Evolutionary conservation across 2,888 invertebrate species (phyloP).

Genomic region (Spilarctia lutea): DNA sequence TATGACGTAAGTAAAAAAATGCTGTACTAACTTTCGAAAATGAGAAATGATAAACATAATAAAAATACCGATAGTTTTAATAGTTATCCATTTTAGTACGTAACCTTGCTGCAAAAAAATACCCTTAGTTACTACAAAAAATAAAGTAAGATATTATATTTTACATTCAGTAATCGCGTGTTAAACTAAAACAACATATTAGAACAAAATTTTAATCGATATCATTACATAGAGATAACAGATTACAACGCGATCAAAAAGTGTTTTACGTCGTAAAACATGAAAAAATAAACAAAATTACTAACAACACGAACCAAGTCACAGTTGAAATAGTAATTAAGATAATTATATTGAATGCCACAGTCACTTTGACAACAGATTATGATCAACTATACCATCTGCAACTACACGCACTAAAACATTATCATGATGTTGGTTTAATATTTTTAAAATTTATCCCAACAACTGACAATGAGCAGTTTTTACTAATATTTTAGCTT

Average conservation of each 20-base stretch:
- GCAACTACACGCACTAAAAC: background rate
- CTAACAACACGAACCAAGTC: conserved; percentile 10
- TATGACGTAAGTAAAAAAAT: conserved; percentile 80
- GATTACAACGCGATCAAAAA: background rate
- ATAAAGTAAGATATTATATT: background rate
- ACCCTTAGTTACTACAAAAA: background rate
- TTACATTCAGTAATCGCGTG: background rate
- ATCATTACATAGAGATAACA: background rate
- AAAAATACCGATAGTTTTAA: background rate
- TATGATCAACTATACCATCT: background rate
- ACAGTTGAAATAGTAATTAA: conserved; percentile 7
- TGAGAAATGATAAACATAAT: background rate
- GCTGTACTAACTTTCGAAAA: too few species aligned
- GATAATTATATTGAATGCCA: background rate
- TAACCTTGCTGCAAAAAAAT: background rate
- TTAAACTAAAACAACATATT: background rate
- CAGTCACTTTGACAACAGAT: background rate
- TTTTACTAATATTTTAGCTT: conserved; percentile 69
- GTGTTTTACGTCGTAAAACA: background rate
- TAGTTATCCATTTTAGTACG: background rate
- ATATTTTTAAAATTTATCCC: background rate
- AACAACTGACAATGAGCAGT: background rate
- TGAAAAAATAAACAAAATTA: background rate
- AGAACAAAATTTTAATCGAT: background rate
- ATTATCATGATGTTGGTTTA: background rate